Percentiles rank a stretch among this genome's conserved stretches.
Conservation (phyloP, 2,113 vertebrate species). For the Anas platyrhynchos region DNA sequence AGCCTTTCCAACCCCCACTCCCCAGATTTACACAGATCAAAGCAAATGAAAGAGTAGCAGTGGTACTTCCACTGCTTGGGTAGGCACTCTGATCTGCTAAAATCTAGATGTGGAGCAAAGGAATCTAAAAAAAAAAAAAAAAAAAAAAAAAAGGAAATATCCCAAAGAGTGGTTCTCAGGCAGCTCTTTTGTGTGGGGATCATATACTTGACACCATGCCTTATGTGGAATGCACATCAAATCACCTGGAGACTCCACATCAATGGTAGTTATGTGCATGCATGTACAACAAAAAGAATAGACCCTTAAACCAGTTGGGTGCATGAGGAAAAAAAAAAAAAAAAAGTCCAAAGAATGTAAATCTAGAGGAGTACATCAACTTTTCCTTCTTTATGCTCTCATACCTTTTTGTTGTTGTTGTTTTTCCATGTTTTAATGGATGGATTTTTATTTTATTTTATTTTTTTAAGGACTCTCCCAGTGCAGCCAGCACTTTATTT, state of each 20-base stretch:
- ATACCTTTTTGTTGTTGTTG: background rate
- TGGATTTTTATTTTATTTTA: background rate
- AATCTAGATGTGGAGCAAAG: constrained; percentile 40
- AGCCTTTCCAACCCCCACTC: background rate
- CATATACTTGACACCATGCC: constrained; percentile 68
- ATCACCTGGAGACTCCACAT: constrained; percentile 68
- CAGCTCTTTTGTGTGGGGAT: constrained; percentile 56
- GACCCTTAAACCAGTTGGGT: constrained; percentile 44
- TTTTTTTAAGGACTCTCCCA: background rate
- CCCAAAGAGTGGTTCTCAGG: constrained; percentile 31
- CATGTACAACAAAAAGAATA: constrained; percentile 62
- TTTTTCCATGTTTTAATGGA: background rate
- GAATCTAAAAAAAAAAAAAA: background rate
- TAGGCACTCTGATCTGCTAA: constrained; percentile 54
- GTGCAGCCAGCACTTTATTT: background rate
- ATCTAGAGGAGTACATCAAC: background rate
- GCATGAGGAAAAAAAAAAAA: background rate
- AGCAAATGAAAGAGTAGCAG: constrained; percentile 20
- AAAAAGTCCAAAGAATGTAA: background rate
- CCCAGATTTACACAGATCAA: background rate
- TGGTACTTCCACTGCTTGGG: constrained; percentile 35
- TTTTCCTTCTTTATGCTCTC: background rate
- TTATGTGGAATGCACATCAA: constrained; percentile 73
- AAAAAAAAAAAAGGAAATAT: background rate
- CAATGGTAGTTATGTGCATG: constrained; percentile 65